These are phyloP conservation scores for Podocnemis expansa DNA, from an alignment of 2,113 vertebrate species.

Conservation along the genomic window DNA sequence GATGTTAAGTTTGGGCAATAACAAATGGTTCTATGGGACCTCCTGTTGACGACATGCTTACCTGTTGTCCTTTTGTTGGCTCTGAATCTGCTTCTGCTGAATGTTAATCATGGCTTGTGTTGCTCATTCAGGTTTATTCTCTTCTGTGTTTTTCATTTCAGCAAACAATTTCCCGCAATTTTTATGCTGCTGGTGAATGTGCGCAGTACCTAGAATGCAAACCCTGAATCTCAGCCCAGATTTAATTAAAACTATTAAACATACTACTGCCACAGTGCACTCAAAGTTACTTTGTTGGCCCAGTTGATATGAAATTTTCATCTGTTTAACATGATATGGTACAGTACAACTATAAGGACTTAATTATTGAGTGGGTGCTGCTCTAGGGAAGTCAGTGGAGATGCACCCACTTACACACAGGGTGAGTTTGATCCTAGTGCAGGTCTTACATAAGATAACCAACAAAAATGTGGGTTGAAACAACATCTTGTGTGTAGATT, in stretches of 20 bases:
- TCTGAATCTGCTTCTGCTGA: slow-evolving; percentile 38
- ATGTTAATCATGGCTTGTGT: slow-evolving; percentile 33
- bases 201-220: slow-evolving; percentile 44
- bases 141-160: slow-evolving; percentile 35
- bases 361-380: neutral
- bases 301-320: neutral
- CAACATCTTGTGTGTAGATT: neutral
- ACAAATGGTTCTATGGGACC: neutral
- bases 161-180: slow-evolving; percentile 46
- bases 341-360: neutral
- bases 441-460: neutral
- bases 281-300: slow-evolving; percentile 62
- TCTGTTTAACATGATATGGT: slow-evolving; percentile 17
- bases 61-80: slow-evolving; percentile 1
- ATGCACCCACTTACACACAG: neutral
- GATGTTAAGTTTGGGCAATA: slow-evolving; percentile 23
- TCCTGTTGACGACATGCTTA: slow-evolving; percentile 40
- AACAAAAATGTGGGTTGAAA: neutral
- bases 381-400: neutral
- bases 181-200: slow-evolving; percentile 39
- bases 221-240: slow-evolving; percentile 63
- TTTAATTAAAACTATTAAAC: slow-evolving; percentile 54
- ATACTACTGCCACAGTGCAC: slow-evolving; percentile 29
- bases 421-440: neutral
- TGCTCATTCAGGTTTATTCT: slow-evolving; percentile 27